Evolutionary conservation across 2,888 invertebrate genomes (phyloP).

Genomic region (Hirtodrosophila histrioides): DNA sequence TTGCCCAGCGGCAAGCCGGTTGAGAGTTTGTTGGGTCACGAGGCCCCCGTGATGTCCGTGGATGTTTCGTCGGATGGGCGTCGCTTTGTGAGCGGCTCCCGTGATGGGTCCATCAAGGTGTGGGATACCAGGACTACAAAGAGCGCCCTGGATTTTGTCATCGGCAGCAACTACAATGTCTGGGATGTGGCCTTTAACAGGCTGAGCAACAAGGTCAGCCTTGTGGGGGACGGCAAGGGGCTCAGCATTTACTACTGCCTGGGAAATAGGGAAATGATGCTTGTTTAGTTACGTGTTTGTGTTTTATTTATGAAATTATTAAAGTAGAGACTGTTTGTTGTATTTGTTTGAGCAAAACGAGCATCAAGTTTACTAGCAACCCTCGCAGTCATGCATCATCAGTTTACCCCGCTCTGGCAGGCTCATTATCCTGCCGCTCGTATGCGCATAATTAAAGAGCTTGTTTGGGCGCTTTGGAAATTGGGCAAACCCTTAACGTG

Average conservation of each 20-base stretch:
- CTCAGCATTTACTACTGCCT: constrained; percentile 35
- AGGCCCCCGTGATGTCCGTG: constrained; percentile 33
- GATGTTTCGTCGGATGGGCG: constrained; percentile 24
- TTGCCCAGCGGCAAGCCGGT: constrained; percentile 23
- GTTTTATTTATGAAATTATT: constrained; percentile 16
- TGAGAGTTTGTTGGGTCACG: constrained; percentile 14
- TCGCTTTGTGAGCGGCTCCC: constrained; percentile 32
- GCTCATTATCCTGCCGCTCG: constrained; percentile 21
- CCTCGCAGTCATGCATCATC: constrained; percentile 6
- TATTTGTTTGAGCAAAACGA: no score
- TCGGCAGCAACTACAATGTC: constrained; percentile 23
- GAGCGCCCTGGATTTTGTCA: constrained; percentile 9
- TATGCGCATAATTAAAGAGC: constrained; percentile 50
- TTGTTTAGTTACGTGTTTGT: constrained; percentile 9
- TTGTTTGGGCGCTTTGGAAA: constrained; percentile 8
- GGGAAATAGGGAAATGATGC: constrained; percentile 35
- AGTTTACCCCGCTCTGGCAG: neutral
- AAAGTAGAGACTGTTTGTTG: constrained; percentile 2
- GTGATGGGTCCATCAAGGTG: constrained; percentile 38
- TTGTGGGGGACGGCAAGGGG: constrained; percentile 47
- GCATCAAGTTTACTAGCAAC: neutral
- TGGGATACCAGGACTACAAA: constrained; percentile 46
- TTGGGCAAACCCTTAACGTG: neutral
- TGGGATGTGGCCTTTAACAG: constrained; percentile 47
- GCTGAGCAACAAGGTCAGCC: constrained; percentile 33